Evolutionary conservation across 2,888 invertebrate species (phyloP), one percentile per base, ranked within the genome.

Genomic region (Protodeltote pygarga): DNA sequence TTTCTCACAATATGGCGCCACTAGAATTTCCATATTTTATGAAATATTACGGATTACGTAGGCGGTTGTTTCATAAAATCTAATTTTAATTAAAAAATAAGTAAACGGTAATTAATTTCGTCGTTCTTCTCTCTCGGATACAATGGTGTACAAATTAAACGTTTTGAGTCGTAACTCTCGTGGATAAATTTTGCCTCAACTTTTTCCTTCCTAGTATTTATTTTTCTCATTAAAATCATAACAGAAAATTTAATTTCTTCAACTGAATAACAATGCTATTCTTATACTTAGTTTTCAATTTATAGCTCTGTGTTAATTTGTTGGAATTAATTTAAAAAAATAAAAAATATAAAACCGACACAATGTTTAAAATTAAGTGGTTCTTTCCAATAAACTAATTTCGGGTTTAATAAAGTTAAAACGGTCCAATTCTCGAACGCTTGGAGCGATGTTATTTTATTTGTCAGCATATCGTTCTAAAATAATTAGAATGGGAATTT

Each of bases 81-180:
- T 84, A 85, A 88, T 87, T 87, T 89, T 90, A 89, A 89, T 89
- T 87, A 88, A 89, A 87, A 86, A 87, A 85, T 88, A 89, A 85
- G 84, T 79, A 86, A 86, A 85, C 75, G 75, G 79, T 83, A 87
- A 89, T 89, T 89, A 87, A 85, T 89, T 87, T 82, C 65, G 72
- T 50, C 75, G 65, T 77, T 81, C 77, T 75, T 71, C 65, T 75
- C 65, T 71, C 72, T 48, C 66, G 71, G 80, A 78, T 82, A 84
- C 81, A 86, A 85, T 85, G 80, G 79, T 71, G 72, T 76, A 83
- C 81, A 83, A 85, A 87, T 85, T 81, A 83, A 85, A 85, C 73
- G 75, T 75, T 69, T 62, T 75, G 53, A 76, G 57, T 72, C 65
- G 63, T 73, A 79, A 77, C 67, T 71, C 57, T 68, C 47, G 52